Conservation (phyloP, 2,888 invertebrate species). For the Yponomeuta malinellus region DNA sequence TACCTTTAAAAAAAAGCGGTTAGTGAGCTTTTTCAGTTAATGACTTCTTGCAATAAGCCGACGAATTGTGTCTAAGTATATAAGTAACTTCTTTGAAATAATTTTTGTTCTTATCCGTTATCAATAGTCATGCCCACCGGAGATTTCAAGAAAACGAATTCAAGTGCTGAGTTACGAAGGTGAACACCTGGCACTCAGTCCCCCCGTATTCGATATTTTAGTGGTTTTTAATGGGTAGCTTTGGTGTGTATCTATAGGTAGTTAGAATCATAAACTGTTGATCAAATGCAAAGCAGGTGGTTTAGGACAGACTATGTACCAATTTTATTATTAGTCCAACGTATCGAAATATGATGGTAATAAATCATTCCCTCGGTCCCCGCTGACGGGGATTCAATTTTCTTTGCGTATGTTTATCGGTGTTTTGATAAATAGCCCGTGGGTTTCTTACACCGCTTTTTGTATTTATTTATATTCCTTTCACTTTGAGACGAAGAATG, state of each 20-base stretch:
- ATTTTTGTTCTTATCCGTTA: no score
- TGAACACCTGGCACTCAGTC: no score
- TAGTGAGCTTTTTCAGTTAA: no score
- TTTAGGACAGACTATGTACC: conserved; percentile 24
- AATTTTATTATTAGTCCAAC: neutral
- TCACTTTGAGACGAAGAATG: neutral
- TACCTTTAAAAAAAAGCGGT: no score
- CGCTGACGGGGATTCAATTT: conserved; percentile 71
- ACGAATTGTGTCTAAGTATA: no score
- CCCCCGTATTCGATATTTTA: no score
- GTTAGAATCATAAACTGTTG: neutral
- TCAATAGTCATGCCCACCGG: no score
- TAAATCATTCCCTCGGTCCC: conserved; percentile 67
- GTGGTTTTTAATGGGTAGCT: no score
- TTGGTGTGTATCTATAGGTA: neutral
- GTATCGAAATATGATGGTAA: conserved; percentile 50
- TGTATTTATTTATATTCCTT: conserved; percentile 11
- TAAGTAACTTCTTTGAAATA: no score
- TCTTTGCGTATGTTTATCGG: conserved; percentile 66
- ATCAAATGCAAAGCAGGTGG: neutral
- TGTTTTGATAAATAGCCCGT: conserved; percentile 69
- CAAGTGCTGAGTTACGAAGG: no score
- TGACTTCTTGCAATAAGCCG: no score
- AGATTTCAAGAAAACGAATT: no score
- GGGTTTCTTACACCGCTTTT: conserved; percentile 29